Conservation (phyloP, 2,113 vertebrate genomes). For the Sylvietta virens region DNA sequence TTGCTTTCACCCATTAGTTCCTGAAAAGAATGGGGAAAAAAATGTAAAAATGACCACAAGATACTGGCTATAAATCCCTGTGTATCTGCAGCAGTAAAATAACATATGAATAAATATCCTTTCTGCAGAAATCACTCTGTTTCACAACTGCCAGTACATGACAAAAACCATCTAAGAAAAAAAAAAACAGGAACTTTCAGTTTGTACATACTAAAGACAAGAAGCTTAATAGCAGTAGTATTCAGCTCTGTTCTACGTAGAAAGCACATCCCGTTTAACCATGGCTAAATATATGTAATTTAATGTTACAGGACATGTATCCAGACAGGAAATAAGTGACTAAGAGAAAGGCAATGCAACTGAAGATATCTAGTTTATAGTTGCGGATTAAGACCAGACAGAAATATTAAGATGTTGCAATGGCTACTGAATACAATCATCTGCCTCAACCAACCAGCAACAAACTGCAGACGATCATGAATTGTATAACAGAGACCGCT, state of each 20-base stretch:
- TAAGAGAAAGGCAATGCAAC: background rate
- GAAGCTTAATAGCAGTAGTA: background rate
- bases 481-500: accelerated
- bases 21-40: background rate
- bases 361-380: background rate
- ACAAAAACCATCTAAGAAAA: background rate
- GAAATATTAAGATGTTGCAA: background rate
- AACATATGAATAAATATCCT: background rate
- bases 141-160: background rate
- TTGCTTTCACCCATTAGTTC: background rate
- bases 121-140: background rate
- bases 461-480: background rate
- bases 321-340: background rate
- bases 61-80: background rate
- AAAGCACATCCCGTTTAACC: background rate
- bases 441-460: background rate
- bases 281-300: background rate
- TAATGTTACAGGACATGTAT: background rate
- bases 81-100: background rate
- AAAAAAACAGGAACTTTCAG: background rate
- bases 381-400: background rate
- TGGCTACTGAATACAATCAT: background rate
- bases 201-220: background rate
- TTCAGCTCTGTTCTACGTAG: background rate
- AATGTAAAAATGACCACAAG: background rate